Evolutionary conservation across 2,113 vertebrate genomes (phyloP).

Genomic region (Malurus alboscapulatus): DNA sequence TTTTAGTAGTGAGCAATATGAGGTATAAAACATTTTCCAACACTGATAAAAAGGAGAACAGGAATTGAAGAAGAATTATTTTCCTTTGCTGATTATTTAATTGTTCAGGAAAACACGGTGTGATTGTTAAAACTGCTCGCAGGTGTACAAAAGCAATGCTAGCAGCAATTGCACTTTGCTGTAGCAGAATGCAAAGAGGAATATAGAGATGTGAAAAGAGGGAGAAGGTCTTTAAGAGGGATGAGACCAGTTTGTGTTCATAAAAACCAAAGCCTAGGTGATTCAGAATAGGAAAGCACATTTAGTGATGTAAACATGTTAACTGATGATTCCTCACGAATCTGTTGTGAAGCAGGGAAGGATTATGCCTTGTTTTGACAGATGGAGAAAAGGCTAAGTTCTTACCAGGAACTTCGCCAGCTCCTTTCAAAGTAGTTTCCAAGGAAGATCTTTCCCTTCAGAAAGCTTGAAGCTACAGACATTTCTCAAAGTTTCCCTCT

Average conservation of each 20-base stretch:
- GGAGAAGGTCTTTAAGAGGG: not conserved
- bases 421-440: conserved; percentile 44
- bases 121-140: not conserved
- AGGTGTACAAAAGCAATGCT: not conserved
- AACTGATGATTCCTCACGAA: not conserved
- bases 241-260: not conserved
- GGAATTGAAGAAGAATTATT: not conserved
- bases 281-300: conserved; percentile 13
- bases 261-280: not conserved
- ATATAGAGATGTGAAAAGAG: not conserved
- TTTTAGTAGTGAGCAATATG: not conserved
- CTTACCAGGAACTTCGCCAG: conserved; percentile 37
- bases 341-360: not conserved
- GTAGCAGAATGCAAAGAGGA: not conserved
- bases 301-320: not conserved
- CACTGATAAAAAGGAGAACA: not conserved
- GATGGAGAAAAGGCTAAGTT: conserved; percentile 38
- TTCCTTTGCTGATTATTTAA: conserved; percentile 11
- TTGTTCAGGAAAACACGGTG: not conserved
- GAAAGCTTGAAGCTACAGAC: not conserved
- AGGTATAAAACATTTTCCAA: not conserved
- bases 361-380: conserved; percentile 36
- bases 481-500: not conserved
- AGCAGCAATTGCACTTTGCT: not conserved
- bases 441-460: not conserved